These are phyloP conservation scores for human DNA, from an alignment of 2,113 vertebrate genomes.

Conservation along the genomic window DNA sequence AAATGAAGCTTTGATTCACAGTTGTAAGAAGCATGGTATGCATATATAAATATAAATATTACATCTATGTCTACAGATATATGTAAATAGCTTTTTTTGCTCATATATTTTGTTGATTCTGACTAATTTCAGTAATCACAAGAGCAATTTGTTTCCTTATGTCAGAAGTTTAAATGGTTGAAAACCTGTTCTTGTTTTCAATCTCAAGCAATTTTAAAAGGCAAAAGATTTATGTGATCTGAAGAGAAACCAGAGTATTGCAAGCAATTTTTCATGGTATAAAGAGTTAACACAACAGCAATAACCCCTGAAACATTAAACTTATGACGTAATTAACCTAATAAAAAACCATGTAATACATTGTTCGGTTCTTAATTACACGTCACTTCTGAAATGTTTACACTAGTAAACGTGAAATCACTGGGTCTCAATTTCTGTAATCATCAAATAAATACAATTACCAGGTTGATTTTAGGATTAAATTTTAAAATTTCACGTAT, in stretches of 20 bases:
- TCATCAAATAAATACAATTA: background rate
- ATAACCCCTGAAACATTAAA: too few relatives aligned
- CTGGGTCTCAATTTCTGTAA: background rate
- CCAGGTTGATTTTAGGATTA: background rate
- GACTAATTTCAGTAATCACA: background rate
- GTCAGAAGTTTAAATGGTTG: background rate
- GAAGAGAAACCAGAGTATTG: background rate
- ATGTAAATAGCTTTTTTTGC: background rate
- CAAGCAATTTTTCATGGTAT: too few relatives aligned
- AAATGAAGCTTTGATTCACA: background rate
- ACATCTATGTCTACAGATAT: too few relatives aligned
- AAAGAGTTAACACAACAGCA: background rate
- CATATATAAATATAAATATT: background rate
- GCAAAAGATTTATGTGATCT: background rate
- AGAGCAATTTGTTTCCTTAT: background rate
- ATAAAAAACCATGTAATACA: rapidly evolving
- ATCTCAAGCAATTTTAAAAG: background rate
- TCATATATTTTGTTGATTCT: background rate
- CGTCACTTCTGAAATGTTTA: background rate
- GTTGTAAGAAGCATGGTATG: background rate
- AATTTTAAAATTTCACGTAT: background rate
- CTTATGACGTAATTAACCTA: background rate
- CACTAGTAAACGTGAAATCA: background rate
- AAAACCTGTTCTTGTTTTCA: background rate
- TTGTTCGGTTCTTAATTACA: background rate